Conservation (phyloP, 2,888 invertebrate genomes). For the Lumbricus terrestris region DNA sequence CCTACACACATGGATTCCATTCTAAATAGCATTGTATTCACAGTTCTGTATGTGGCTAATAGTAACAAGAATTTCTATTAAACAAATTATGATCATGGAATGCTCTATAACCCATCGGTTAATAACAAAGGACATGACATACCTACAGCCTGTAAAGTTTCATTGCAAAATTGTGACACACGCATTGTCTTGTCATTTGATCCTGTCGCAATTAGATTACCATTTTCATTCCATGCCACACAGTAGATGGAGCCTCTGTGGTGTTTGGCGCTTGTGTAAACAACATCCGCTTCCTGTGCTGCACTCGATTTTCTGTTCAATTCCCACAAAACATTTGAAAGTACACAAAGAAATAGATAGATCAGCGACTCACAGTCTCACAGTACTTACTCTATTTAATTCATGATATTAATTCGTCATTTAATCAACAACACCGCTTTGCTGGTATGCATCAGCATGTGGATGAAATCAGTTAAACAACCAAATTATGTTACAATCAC, state of each 20-base stretch:
- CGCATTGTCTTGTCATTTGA: constrained; percentile 98
- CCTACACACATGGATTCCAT: too few species aligned
- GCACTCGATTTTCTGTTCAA: constrained; percentile 76
- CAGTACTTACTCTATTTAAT: too few species aligned
- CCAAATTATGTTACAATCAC: too few species aligned
- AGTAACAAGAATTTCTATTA: too few species aligned
- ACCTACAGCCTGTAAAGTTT: constrained; percentile 41
- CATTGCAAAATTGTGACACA: constrained; percentile 73
- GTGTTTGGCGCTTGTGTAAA: constrained; percentile 86
- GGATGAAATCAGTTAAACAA: too few species aligned
- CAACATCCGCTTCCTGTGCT: constrained; percentile 83
- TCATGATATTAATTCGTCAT: too few species aligned
- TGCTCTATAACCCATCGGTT: not conserved
- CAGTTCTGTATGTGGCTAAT: too few species aligned
- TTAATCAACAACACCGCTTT: too few species aligned
- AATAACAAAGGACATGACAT: not conserved
- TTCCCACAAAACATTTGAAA: not conserved
- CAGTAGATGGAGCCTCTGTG: constrained; percentile 98
- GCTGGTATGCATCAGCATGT: too few species aligned
- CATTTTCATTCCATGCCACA: constrained; percentile 87
- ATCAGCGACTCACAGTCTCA: not conserved
- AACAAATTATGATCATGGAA: too few species aligned
- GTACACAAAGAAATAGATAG: not conserved
- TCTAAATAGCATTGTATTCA: too few species aligned
- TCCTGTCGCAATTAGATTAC: constrained; percentile 93